Evolutionary conservation across 2,888 invertebrate species (phyloP), one percentile per base, ranked within the genome.

Genomic region (Mesorhabditis sp.): DNA sequence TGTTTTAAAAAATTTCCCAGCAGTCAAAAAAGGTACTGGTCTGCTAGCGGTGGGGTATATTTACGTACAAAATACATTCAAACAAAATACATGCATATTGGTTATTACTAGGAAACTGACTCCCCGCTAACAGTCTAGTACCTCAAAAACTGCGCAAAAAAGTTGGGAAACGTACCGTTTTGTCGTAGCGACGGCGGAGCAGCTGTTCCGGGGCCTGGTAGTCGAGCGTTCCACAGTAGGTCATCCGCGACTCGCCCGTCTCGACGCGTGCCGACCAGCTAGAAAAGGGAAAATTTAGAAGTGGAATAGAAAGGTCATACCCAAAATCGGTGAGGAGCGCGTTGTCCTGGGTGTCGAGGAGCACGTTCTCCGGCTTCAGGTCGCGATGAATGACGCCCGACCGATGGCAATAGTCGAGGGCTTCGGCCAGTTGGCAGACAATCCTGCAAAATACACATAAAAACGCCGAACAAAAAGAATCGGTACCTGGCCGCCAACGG

Each of bases 311-410:
- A 13, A 50, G 58, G 10, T 13, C 58, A 13, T n/a, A 50, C 58
- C 58, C 58, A 50, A 50, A 50, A 50, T 50, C 58, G n/a, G 58
- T 13, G n/a, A 50, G 58, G 10, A 50, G 58, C 7, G 58, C 58
- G n/a, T 50, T 50, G 58, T 50, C 58, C 10, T 10, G 10, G 7
- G 7, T 50, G n/a, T 50, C 58, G n/a, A 50, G 58, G 7, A 50
- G 58, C 58, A 50, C 58, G n/a, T 50, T 50, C 58, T 50, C 58
- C 58, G 58, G 58, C 58, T 50, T 50, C n/a, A 50, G n/a, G n/a
- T 50, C 58, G 58, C 58, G 58, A 50, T 50, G 58, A 50, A 50
- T 50, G 10, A 50, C 58, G n/a, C 58, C 58, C n/a, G 7, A 13
- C 58, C 10, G n/a, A n/a, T 50, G 58, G 58, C 58, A 50, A 50